A percentile compares a stretch with the other conserved stretches of the same genome.
Evolutionary conservation across 1,140 invertebrate genomes (phyloP).

Genomic region (Drosophila rufa): DNA sequence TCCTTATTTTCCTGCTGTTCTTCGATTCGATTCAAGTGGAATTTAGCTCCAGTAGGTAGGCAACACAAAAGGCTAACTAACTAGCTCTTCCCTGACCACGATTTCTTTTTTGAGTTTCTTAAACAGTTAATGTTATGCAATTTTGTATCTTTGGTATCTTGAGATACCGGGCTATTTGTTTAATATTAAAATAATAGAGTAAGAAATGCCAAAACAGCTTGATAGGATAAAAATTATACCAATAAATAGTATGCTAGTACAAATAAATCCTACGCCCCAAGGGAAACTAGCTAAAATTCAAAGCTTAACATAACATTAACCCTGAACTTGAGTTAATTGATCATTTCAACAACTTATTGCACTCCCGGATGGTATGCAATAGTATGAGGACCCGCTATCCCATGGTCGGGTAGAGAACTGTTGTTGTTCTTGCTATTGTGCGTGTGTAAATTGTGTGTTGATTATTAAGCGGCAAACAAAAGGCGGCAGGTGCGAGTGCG

Average conservation of each 20-base stretch:
- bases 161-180: no score
- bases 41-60: slow-evolving; percentile 26
- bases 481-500: slow-evolving; percentile 26
- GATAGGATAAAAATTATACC: no score
- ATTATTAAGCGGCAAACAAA: slow-evolving; percentile 53
- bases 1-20: slow-evolving; percentile 2
- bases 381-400: background rate
- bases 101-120: background rate
- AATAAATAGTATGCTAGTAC: no score
- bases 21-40: slow-evolving; percentile 2
- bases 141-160: no score
- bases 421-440: background rate
- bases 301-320: no score
- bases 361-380: background rate
- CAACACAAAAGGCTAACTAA: slow-evolving; percentile 39
- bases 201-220: no score
- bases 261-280: no score
- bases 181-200: no score
- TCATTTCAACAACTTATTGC: no score
- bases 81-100: slow-evolving; percentile 1
- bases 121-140: no score
- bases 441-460: slow-evolving; percentile 45
- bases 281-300: no score
- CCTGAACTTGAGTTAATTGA: no score
- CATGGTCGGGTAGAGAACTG: background rate